Evolutionary conservation across 1,140 invertebrate species (phyloP), one percentile per base, ranked within the genome.

Genomic region (Cotesia glomerata): DNA sequence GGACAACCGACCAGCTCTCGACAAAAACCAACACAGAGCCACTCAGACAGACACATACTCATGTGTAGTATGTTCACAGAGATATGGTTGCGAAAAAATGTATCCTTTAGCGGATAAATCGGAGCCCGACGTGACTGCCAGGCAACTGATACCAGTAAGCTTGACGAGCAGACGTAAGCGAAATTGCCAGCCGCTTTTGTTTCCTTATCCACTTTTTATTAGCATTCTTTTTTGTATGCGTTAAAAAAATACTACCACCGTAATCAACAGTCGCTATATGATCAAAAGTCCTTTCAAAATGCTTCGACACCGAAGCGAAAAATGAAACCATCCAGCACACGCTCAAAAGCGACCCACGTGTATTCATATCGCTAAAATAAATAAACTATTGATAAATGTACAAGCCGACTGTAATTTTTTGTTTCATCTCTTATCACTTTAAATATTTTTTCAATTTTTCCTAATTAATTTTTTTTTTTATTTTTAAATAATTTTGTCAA

Each of bases 71-170:
- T 61, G 11, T 61, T 8, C 14, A 61, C 16, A 32, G 16, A 32
- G 2, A 32, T 61, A 16, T 61, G 58, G 14, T 32, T 39, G 9
- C 9, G 9, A 0, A 39, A 0, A 39, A 39, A 39, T 7, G 36
- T 39, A 39, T 39, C 36, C 36, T 39, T 39, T 39, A 39, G 36
- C 36, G 36, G 36, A 13, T 16, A 54, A 5, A 11, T 62, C 18
- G 59, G 35, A 62, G 59, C 59, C 34, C 59, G 32, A 35, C 59
- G 34, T 62, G 59, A 34, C 59, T 62, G 59, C 9, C 7, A 11
- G 59, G 35, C n/a, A 64, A 64, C 32, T 64, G 62, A 64, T 62
- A 36, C 59, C n/a, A 64, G 52, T 54, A 18, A 54, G 35, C 36
- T 64, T 64, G 36, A 64, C 62, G 36, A 49, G 36, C 62, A 49